A percentile compares a stretch with the other conserved stretches of the same genome.
These are phyloP conservation scores for Tympanoctomys barrerae DNA, from an alignment of 2,797 vertebrate genomes.

Conservation along the genomic window DNA sequence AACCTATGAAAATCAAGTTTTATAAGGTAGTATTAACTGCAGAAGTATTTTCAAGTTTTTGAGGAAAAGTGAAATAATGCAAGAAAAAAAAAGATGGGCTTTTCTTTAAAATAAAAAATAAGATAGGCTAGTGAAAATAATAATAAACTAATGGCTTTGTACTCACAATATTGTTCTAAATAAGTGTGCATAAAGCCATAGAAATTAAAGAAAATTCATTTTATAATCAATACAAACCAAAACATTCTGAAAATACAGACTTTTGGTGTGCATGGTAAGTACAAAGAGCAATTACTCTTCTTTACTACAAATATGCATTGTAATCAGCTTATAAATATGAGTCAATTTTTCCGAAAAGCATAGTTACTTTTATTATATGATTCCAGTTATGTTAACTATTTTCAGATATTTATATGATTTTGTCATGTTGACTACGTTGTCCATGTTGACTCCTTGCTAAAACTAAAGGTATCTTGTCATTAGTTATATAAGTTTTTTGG, in stretches of 20 bases:
- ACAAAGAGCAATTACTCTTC: neutral
- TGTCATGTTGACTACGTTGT: neutral
- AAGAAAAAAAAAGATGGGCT: neutral
- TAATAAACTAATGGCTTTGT: neutral
- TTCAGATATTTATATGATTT: neutral
- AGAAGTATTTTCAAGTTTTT: conserved; percentile 4
- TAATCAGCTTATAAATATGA: neutral
- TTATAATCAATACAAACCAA: conserved; percentile 33
- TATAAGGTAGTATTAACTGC: neutral
- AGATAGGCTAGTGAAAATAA: neutral
- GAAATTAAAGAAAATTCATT: neutral
- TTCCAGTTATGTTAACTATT: neutral
- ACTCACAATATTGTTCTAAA: conserved; percentile 16
- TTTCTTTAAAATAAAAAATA: neutral
- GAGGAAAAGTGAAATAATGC: neutral
- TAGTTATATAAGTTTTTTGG: neutral
- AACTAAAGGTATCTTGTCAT: conserved; percentile 34
- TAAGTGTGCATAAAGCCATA: conserved; percentile 16
- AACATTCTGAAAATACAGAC: conserved; percentile 23
- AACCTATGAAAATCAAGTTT: neutral
- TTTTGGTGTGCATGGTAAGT: neutral
- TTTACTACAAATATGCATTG: neutral
- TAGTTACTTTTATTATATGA: neutral
- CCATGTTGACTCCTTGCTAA: neutral
- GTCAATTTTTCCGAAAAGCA: neutral